phyloP scores from a whole-genome alignment of 2,113 vertebrate genomes.

The Semnopithecus entellus region DNA sequence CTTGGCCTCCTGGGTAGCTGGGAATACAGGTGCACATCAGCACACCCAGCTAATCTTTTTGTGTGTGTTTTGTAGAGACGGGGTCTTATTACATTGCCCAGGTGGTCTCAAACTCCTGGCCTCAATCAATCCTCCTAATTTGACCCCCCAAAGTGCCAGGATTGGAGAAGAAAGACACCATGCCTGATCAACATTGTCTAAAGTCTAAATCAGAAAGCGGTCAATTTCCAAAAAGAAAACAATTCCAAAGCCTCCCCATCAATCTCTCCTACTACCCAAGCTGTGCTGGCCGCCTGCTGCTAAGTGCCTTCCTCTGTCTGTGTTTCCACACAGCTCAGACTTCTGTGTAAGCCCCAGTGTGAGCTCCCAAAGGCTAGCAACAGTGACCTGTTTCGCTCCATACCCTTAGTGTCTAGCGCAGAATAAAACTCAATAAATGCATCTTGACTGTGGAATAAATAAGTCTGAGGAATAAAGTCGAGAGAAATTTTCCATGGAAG shows the following conservation, averaged over 20 bases:
- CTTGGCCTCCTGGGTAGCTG: no score
- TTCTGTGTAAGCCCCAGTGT: not conserved
- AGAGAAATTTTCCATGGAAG: not conserved
- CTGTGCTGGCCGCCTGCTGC: accelerated
- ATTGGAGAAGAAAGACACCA: no score
- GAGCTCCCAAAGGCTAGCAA: not conserved
- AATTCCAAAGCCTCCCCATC: not conserved
- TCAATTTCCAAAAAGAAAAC: not conserved
- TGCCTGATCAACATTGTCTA: not conserved
- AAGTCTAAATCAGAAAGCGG: not conserved
- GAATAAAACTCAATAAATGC: not conserved
- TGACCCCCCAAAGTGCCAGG: no score
- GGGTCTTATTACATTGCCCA: no score
- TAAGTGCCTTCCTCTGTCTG: not conserved
- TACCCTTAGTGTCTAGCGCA: not conserved
- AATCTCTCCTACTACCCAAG: not conserved
- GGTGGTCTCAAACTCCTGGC: no score
- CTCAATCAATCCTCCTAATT: no score
- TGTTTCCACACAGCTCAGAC: accelerated
- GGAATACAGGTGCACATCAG: no score
- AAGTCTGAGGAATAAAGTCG: not conserved
- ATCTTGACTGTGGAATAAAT: not conserved
- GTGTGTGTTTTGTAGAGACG: no score
- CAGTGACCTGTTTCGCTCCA: not conserved
- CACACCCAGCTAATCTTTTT: no score